These are phyloP conservation scores for Tridacna gigas DNA, from an alignment of 2,888 invertebrate species.

Conservation along the genomic window DNA sequence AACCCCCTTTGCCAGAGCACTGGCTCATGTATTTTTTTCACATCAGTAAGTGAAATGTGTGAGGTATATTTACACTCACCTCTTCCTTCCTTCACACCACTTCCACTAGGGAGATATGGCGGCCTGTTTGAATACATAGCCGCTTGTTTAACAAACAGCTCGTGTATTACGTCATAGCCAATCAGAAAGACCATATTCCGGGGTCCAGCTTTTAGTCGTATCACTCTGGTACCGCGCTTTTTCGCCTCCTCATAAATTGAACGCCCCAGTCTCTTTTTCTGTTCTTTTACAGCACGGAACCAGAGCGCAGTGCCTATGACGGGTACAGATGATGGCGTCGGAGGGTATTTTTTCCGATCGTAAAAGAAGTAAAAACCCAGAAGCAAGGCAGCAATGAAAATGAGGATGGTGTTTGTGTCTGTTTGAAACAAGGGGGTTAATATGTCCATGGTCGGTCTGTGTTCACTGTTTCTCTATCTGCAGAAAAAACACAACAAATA, in stretches of 20 bases:
- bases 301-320: slow-evolving; percentile 38
- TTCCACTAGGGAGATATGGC: neutral
- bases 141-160: slow-evolving; percentile 38
- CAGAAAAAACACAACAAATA: too few species aligned
- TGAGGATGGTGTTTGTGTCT: slow-evolving; percentile 5
- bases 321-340: slow-evolving; percentile 34
- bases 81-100: neutral
- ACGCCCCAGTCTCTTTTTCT: slow-evolving; percentile 21
- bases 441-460: neutral
- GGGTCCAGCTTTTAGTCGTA: neutral
- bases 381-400: slow-evolving; percentile 23
- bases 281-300: neutral
- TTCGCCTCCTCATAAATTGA: slow-evolving; percentile 21
- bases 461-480: too few species aligned
- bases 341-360: slow-evolving; percentile 15
- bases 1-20: neutral
- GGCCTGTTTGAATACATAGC: slow-evolving; percentile 36
- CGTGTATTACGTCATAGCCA: slow-evolving; percentile 45
- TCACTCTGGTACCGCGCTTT: slow-evolving; percentile 18
- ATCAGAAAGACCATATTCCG: slow-evolving; percentile 31
- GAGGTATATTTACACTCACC: neutral
- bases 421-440: neutral
- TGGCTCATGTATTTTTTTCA: neutral
- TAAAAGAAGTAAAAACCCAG: slow-evolving; percentile 5
- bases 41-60: neutral